Evolutionary conservation across 2,113 vertebrate genomes (phyloP).

Genomic region (Epinephelus moara): DNA sequence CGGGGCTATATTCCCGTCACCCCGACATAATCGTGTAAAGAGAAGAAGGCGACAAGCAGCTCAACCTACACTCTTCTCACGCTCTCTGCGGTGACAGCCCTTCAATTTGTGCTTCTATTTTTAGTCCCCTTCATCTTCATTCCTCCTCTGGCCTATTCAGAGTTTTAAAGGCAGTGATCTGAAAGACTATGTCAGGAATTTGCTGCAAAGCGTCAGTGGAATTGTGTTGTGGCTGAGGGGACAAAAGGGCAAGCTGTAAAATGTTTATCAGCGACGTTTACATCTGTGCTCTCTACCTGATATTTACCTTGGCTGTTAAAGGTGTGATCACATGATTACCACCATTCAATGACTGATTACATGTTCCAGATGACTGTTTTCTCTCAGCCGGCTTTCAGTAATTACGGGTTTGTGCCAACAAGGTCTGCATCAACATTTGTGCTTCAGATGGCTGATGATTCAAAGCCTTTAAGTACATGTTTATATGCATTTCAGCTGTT

Average conservation of each 20-base stretch:
- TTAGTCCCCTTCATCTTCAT: slow-evolving; percentile 3
- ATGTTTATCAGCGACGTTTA: slow-evolving; percentile 10
- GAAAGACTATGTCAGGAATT: slow-evolving; percentile 27
- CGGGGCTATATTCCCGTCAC: background rate
- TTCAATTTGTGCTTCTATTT: slow-evolving; percentile 45
- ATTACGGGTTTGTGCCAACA: background rate
- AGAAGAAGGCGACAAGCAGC: background rate
- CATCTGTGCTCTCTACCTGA: slow-evolving; percentile 14
- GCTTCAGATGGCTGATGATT: background rate
- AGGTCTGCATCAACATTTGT: background rate
- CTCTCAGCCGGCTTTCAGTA: slow-evolving; percentile 1
- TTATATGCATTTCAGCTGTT: background rate
- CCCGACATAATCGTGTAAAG: background rate
- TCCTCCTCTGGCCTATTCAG: slow-evolving; percentile 2
- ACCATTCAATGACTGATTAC: slow-evolving; percentile 26
- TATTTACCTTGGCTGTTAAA: slow-evolving; percentile 25
- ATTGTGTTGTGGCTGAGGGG: background rate
- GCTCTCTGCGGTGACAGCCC: slow-evolving; percentile 19
- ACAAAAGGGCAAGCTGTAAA: slow-evolving; percentile 43
- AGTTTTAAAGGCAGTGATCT: slow-evolving; percentile 2
- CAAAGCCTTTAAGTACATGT: too few relatives aligned
- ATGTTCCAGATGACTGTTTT: background rate
- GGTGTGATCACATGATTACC: slow-evolving; percentile 24
- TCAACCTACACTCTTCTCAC: slow-evolving; percentile 8
- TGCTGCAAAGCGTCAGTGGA: background rate